Percentiles rank a stretch among this genome's conserved stretches.
Evolutionary conservation across 2,113 vertebrate genomes (phyloP).

Genomic region (Vireo altiloquus): DNA sequence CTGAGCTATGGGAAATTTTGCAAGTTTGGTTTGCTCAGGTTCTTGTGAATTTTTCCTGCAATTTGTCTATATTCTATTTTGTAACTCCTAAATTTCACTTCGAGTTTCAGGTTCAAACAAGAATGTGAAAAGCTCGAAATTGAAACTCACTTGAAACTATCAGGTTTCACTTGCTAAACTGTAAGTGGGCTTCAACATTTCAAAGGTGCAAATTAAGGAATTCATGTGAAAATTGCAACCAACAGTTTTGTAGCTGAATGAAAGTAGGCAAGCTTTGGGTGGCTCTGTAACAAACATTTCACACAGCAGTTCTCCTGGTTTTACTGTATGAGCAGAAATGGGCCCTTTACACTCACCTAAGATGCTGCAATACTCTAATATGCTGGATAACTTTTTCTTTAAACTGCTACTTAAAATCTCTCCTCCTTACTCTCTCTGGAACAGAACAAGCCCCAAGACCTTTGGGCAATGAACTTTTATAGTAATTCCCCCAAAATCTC

Average conservation of each 20-base stretch:
- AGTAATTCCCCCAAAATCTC: neutral
- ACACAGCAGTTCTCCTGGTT: neutral
- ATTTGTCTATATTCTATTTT: neutral
- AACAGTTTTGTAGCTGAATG: neutral
- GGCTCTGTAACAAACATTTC: neutral
- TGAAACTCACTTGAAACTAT: neutral
- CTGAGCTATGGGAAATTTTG: neutral
- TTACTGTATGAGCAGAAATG: neutral
- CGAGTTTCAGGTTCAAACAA: constrained; percentile 4
- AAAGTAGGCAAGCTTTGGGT: neutral
- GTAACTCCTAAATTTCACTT: neutral
- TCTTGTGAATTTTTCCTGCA: neutral
- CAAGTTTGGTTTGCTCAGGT: neutral
- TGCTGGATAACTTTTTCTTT: neutral
- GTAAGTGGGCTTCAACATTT: neutral
- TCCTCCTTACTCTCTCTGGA: neutral
- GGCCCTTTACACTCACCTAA: neutral
- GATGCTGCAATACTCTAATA: neutral
- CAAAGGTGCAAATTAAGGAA: constrained; percentile 7
- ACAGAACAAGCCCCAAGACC: neutral
- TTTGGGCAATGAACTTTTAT: neutral
- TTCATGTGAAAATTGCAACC: neutral
- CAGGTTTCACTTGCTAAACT: neutral
- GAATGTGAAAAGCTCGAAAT: neutral
- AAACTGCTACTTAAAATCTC: neutral